Evolutionary conservation across 2,113 vertebrate genomes (phyloP).

Genomic region (Phoenicopterus ruber): DNA sequence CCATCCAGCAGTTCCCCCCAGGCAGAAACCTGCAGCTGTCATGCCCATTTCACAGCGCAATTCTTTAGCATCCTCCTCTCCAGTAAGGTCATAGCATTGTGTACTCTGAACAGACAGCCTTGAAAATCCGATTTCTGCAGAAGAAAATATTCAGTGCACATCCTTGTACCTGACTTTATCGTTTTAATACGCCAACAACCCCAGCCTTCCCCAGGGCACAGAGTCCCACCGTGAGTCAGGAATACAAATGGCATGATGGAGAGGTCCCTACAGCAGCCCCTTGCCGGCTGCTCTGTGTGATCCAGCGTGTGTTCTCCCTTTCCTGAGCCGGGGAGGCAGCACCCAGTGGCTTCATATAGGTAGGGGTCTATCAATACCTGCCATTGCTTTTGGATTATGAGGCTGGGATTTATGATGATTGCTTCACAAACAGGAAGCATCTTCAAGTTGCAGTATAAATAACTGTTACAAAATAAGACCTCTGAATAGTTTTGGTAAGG

Average conservation of each 20-base stretch:
- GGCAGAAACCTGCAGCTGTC: background rate
- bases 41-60: background rate
- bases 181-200: background rate
- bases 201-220: background rate
- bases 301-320: background rate
- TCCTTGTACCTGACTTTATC: background rate
- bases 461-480: background rate
- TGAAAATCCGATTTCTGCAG: background rate
- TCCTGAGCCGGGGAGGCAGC: background rate
- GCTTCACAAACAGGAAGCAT: conserved; percentile 25
- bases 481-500: background rate
- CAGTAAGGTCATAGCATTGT: background rate
- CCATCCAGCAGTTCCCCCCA: background rate
- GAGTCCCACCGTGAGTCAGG: background rate
- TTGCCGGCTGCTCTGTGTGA: background rate
- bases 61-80: background rate
- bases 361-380: background rate
- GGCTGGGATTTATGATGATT: conserved; percentile 11
- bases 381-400: background rate
- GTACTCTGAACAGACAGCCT: background rate
- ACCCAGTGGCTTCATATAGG: background rate
- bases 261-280: background rate
- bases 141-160: background rate
- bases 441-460: background rate
- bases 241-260: background rate